Evolutionary conservation across 2,888 invertebrate species (phyloP).

Genomic region (Drosophila stalkeri): DNA sequence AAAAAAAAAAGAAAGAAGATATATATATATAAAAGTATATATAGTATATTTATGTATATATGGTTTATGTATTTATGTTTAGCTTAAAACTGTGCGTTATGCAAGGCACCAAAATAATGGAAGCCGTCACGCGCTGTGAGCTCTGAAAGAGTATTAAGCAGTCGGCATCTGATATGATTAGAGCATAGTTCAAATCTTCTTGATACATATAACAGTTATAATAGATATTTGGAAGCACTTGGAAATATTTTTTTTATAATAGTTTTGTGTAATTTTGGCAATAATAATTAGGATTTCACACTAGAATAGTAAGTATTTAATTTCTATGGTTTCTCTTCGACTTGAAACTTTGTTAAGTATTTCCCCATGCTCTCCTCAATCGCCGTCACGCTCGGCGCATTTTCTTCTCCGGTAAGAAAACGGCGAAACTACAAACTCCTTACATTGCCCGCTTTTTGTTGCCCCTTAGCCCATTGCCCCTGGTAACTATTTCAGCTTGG

Average conservation of each 20-base stretch:
- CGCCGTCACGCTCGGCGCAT: constrained; percentile 62
- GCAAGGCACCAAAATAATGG: constrained; percentile 47
- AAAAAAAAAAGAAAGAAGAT: constrained; percentile 33
- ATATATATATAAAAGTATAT: constrained; percentile 9
- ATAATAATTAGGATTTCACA: neutral
- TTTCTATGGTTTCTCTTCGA: neutral
- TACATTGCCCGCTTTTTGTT: neutral
- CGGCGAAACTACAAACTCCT: constrained; percentile 63
- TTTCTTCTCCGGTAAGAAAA: constrained; percentile 83
- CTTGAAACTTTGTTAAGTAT: neutral
- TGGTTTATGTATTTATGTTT: constrained; percentile 41
- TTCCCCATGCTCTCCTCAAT: constrained; percentile 6
- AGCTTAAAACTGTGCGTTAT: constrained; percentile 39
- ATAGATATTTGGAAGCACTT: neutral
- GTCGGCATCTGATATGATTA: constrained; percentile 19
- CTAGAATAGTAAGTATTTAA: neutral
- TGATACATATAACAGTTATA: constrained; percentile 5
- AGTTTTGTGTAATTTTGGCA: neutral
- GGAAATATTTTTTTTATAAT: neutral
- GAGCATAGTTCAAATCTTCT: neutral
- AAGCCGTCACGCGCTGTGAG: constrained; percentile 26
- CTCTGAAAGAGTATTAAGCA: constrained; percentile 21
- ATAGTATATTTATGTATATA: constrained; percentile 29
- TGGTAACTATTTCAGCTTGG: constrained; percentile 63
- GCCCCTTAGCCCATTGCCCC: constrained; percentile 2